A percentile compares a stretch with the other conserved stretches of the same genome.
Conservation (phyloP, 2,113 vertebrate genomes). For the Mus spicilegus region DNA sequence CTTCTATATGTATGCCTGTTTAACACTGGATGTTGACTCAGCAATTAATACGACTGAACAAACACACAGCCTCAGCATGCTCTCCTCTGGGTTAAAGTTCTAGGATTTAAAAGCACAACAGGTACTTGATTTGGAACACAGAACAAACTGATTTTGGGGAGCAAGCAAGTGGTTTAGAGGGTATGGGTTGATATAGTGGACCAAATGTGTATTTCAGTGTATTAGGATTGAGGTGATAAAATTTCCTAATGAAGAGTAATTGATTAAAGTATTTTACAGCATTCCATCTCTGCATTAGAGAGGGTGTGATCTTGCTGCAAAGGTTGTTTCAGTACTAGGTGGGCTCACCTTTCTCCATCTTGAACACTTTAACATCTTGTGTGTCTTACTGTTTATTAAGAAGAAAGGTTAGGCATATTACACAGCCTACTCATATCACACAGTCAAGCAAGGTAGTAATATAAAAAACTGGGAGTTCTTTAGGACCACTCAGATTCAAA, state of each 20-base stretch:
- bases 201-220: slow-evolving; percentile 42
- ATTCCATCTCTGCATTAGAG: background rate
- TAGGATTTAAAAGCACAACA: slow-evolving; percentile 54
- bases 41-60: background rate
- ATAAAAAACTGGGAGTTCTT: slow-evolving; percentile 32
- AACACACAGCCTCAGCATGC: background rate
- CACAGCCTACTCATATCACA: slow-evolving; percentile 6
- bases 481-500: slow-evolving; percentile 31
- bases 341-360: background rate
- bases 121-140: slow-evolving; percentile 12
- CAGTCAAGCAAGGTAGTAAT: slow-evolving; percentile 25
- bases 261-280: slow-evolving; percentile 43
- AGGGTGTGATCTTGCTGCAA: background rate
- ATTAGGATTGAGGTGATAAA: slow-evolving; percentile 55
- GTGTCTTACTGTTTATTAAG: background rate
- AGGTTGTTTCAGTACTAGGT: background rate
- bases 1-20: background rate
- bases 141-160: slow-evolving; percentile 39
- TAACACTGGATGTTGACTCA: background rate
- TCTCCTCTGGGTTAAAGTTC: slow-evolving; percentile 54
- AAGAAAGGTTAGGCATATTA: background rate
- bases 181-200: slow-evolving; percentile 36
- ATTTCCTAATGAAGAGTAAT: slow-evolving; percentile 36
- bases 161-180: slow-evolving; percentile 37
- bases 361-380: slow-evolving; percentile 13